Percentiles rank a stretch among this genome's conserved stretches.
These are phyloP conservation scores for Poecilus cupreus DNA, from an alignment of 2,888 invertebrate species.

Conservation along the genomic window DNA sequence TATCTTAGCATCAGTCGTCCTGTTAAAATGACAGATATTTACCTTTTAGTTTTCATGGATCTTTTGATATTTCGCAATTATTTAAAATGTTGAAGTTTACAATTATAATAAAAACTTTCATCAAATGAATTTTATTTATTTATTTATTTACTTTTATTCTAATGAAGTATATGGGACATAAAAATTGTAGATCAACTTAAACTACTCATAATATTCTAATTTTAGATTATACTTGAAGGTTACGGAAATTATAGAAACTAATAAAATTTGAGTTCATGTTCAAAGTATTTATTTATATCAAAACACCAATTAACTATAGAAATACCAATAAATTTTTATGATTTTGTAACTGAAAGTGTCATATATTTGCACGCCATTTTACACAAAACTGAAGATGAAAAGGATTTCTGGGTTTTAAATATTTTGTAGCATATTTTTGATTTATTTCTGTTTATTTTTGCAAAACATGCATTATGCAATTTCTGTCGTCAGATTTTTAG, in stretches of 20 bases:
- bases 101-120: background rate
- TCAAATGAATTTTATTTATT: background rate
- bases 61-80: too few species aligned
- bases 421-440: constrained; percentile 11
- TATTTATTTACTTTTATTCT: constrained; percentile 3
- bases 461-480: constrained; percentile 31
- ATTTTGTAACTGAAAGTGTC: background rate
- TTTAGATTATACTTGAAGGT: constrained; percentile 27
- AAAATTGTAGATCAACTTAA: background rate
- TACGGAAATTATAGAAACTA: constrained; percentile 37
- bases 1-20: background rate
- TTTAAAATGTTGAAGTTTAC: too few species aligned
- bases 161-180: constrained; percentile 22
- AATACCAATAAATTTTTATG: constrained; percentile 25
- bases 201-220: constrained; percentile 2
- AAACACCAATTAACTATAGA: background rate
- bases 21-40: constrained; percentile 24
- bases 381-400: constrained; percentile 2
- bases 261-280: constrained; percentile 28
- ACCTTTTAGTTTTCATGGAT: background rate
- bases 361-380: background rate
- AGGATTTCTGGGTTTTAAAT: background rate
- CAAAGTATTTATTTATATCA: constrained; percentile 34
- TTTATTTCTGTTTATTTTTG: constrained; percentile 11
- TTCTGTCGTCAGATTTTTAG: background rate